A percentile compares a stretch with the other conserved stretches of the same genome.
Conservation (phyloP, 2,797 vertebrate genomes). For the Syngnathus rostellatus region DNA sequence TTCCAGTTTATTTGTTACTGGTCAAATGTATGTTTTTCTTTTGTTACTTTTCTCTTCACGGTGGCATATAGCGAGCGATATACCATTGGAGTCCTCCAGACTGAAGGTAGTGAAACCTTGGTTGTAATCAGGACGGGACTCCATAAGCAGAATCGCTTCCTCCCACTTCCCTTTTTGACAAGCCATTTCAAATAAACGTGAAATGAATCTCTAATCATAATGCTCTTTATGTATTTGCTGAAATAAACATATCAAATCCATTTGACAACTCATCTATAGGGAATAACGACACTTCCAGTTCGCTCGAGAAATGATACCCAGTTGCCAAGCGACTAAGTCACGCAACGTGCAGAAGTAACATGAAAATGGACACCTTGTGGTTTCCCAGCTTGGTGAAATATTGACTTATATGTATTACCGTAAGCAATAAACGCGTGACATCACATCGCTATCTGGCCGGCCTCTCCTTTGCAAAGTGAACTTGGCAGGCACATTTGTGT, state of each 20-base stretch:
- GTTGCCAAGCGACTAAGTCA: not conserved
- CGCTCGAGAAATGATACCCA: not conserved
- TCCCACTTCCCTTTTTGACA: too few species aligned
- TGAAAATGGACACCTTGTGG: not conserved
- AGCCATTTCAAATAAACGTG: too few species aligned
- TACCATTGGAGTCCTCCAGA: too few species aligned
- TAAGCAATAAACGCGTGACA: not conserved
- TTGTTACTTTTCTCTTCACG: too few species aligned
- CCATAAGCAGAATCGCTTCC: too few species aligned
- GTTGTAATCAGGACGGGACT: too few species aligned
- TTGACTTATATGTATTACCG: not conserved
- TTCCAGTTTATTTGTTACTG: too few species aligned
- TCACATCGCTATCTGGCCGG: not conserved
- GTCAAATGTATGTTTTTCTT: too few species aligned
- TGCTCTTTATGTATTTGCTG: too few species aligned
- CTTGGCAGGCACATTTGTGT: not conserved
- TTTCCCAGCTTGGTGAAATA: conserved; percentile 1
- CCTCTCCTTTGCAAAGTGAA: conserved; percentile 10
- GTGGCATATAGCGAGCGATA: too few species aligned
- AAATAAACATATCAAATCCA: not conserved
- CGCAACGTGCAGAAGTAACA: not conserved
- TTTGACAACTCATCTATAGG: not conserved
- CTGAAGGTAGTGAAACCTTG: too few species aligned
- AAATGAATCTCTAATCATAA: too few species aligned
- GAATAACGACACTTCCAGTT: not conserved